phyloP scores from a whole-genome alignment of 2,797 vertebrate genomes.

The Fundulus diaphanus region DNA sequence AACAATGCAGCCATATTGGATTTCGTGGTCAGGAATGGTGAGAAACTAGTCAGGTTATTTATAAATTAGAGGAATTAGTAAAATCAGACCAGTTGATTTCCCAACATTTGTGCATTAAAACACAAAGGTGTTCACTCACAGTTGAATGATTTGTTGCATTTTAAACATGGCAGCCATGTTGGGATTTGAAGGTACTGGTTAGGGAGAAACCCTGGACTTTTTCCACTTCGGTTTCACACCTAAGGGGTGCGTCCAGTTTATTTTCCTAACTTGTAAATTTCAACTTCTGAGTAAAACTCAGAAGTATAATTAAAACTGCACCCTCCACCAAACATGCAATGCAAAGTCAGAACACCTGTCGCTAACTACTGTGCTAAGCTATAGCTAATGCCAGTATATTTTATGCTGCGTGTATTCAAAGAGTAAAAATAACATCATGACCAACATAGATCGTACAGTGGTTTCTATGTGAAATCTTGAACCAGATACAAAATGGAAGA shows the following conservation, averaged over 20 bases:
- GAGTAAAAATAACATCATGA: background rate
- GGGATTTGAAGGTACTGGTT: background rate
- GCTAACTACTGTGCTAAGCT: background rate
- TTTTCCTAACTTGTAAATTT: background rate
- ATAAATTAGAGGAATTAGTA: too few relatives aligned
- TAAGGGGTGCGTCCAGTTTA: background rate
- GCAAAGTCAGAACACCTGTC: background rate
- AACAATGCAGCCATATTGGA: too few relatives aligned
- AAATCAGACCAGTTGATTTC: too few relatives aligned
- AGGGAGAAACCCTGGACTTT: too few relatives aligned
- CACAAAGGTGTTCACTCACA: too few relatives aligned
- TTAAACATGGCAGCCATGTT: too few relatives aligned
- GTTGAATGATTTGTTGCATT: too few relatives aligned
- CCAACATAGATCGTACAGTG: background rate
- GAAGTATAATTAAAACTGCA: background rate
- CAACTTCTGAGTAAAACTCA: background rate
- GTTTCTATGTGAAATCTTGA: background rate
- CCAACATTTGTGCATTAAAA: too few relatives aligned
- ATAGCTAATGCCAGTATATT: background rate
- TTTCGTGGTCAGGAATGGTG: too few relatives aligned
- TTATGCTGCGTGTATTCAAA: background rate
- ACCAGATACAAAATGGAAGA: background rate
- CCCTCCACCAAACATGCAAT: background rate
- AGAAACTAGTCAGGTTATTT: too few relatives aligned
- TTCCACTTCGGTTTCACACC: too few relatives aligned